Percentiles rank a stretch among this genome's conserved stretches.
These are phyloP conservation scores for Platysternon megacephalum DNA, from an alignment of 2,113 vertebrate species.

Conservation along the genomic window DNA sequence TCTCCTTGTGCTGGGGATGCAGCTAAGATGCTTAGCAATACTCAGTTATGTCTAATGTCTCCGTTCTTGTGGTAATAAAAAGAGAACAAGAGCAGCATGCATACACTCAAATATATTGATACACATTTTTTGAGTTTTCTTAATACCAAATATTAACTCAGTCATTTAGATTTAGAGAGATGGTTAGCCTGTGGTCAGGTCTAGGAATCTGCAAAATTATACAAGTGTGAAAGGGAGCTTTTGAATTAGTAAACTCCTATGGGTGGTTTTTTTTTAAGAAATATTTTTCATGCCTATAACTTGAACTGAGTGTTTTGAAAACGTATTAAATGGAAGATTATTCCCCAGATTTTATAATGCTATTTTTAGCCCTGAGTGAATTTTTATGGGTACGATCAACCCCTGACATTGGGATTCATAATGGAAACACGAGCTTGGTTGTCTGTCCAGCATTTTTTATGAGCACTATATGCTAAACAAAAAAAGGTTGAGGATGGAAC, in stretches of 20 bases:
- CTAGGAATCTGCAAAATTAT: conserved; percentile 13
- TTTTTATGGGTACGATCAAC: conserved; percentile 59
- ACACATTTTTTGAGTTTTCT: conserved; percentile 24
- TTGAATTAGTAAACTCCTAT: not conserved
- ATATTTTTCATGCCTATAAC: not conserved
- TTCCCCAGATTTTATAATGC: conserved; percentile 54
- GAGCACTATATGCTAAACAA: not conserved
- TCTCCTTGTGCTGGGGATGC: conserved; percentile 1
- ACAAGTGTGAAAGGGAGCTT: not conserved
- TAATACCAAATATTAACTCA: conserved; percentile 29
- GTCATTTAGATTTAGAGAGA: conserved; percentile 9
- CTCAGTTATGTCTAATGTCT: conserved; percentile 16
- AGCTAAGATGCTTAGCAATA: not conserved
- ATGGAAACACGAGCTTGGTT: conserved; percentile 53
- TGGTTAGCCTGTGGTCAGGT: not conserved
- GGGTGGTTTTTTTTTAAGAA: not conserved
- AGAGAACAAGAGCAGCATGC: not conserved
- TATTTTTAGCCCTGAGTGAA: conserved; percentile 31
- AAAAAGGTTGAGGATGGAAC: conserved; percentile 47
- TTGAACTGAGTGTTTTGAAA: conserved; percentile 32
- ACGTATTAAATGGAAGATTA: conserved; percentile 27
- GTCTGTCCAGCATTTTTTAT: conserved; percentile 39
- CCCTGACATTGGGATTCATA: not conserved
- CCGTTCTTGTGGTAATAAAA: not conserved
- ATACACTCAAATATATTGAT: conserved; percentile 43